Percentiles rank a stretch among this genome's conserved stretches.
Conservation (phyloP, 2,113 vertebrate genomes). For the Echinops telfairi region DNA sequence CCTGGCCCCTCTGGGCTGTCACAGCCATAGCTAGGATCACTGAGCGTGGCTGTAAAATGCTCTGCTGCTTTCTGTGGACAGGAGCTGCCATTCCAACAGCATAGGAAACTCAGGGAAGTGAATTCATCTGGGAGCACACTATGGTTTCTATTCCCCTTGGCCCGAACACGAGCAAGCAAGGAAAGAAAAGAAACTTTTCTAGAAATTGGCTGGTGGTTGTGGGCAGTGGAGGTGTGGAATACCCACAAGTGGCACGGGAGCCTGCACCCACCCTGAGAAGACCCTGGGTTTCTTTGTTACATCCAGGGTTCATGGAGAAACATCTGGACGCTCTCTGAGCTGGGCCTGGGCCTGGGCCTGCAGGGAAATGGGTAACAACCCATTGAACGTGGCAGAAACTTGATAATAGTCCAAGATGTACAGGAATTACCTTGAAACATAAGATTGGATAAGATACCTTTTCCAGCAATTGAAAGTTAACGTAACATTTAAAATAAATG, state of each 20-base stretch:
- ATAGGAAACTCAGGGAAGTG: neutral
- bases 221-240: neutral
- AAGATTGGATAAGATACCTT: neutral
- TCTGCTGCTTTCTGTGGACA: neutral
- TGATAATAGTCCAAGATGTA: neutral
- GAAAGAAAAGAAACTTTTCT: neutral
- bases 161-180: neutral
- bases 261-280: neutral
- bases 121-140: neutral
- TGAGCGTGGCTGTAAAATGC: accelerated
- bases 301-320: neutral
- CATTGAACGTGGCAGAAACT: slow-evolving; percentile 14
- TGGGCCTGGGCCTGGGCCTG: neutral
- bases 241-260: neutral
- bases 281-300: neutral
- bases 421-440: neutral
- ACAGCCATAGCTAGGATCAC: neutral
- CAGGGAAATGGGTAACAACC: neutral
- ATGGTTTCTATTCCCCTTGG: neutral
- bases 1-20: neutral
- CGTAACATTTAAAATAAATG: neutral
- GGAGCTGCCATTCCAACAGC: neutral
- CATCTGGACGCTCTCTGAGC: neutral
- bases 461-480: neutral
- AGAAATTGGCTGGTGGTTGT: neutral